Evolutionary conservation across 1,140 invertebrate species (phyloP).

Genomic region (Latrodectus geometricus): DNA sequence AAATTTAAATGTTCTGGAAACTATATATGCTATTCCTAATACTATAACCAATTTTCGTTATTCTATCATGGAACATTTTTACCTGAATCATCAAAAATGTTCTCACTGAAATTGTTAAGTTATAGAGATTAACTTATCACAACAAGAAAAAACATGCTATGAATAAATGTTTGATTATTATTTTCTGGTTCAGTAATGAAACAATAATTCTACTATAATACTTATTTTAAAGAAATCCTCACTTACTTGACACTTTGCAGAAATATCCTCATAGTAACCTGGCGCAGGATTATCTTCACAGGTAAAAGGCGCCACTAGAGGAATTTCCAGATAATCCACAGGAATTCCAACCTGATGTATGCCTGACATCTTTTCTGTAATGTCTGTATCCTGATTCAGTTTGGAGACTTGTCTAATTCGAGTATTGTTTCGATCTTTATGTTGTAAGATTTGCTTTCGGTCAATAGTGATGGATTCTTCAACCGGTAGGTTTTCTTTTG

Average conservation of each 20-base stretch:
- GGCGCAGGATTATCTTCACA: slow-evolving; percentile 65
- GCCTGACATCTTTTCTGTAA: neutral
- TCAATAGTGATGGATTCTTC: slow-evolving; percentile 17
- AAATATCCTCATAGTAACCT: slow-evolving; percentile 67
- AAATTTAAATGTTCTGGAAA: too few relatives aligned
- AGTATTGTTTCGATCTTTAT: neutral
- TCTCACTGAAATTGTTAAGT: too few relatives aligned
- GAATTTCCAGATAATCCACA: slow-evolving; percentile 39
- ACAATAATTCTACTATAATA: too few relatives aligned
- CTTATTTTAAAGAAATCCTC: too few relatives aligned
- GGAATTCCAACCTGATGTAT: slow-evolving; percentile 31
- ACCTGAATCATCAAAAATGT: too few relatives aligned
- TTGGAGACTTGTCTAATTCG: neutral
- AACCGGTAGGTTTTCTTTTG: neutral
- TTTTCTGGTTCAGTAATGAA: too few relatives aligned
- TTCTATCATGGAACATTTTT: too few relatives aligned
- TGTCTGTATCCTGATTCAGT: neutral
- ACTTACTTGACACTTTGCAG: slow-evolving; percentile 62
- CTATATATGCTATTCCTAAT: too few relatives aligned
- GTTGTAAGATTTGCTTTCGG: neutral
- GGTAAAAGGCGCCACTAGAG: slow-evolving; percentile 67
- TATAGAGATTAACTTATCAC: too few relatives aligned
- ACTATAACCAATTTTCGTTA: too few relatives aligned
- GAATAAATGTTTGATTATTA: too few relatives aligned
- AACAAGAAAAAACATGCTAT: too few relatives aligned